Percentiles rank a stretch among this genome's conserved stretches.
Evolutionary conservation across 2,797 vertebrate species (phyloP).

Genomic region (Heliangelus exortis): DNA sequence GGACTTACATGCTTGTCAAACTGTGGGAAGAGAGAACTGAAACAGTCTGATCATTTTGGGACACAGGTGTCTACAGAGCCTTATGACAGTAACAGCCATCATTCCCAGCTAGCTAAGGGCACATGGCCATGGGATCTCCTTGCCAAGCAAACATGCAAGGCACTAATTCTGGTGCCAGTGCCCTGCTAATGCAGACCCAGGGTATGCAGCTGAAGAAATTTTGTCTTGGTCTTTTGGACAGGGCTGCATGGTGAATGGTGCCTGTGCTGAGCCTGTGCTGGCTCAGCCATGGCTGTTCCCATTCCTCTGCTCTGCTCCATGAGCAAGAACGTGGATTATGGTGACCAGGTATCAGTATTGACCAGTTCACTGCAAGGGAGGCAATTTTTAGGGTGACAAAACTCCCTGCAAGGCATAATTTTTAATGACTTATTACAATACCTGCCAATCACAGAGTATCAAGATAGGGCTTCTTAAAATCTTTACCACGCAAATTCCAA

Average conservation of each 20-base stretch:
- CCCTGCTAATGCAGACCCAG: background rate
- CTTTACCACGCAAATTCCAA: background rate
- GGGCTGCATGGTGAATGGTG: accelerated
- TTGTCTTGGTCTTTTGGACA: background rate
- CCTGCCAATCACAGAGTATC: accelerated
- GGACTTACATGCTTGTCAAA: background rate
- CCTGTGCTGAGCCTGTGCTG: background rate
- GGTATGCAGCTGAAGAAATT: background rate
- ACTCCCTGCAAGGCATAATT: background rate
- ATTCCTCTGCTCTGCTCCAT: background rate
- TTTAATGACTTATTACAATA: background rate
- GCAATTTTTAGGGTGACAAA: background rate
- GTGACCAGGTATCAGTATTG: background rate
- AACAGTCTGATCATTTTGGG: background rate
- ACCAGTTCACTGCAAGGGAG: background rate
- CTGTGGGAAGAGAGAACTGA: background rate
- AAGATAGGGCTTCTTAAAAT: background rate
- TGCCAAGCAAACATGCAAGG: background rate
- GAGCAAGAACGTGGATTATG: background rate
- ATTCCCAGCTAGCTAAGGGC: background rate
- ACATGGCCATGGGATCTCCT: background rate
- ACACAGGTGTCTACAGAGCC: background rate
- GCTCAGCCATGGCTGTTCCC: background rate
- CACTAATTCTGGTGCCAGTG: background rate
- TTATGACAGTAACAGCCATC: accelerated